These are phyloP conservation scores for Andricus quercusramuli DNA, from an alignment of 2,888 invertebrate species.

Conservation along the genomic window DNA sequence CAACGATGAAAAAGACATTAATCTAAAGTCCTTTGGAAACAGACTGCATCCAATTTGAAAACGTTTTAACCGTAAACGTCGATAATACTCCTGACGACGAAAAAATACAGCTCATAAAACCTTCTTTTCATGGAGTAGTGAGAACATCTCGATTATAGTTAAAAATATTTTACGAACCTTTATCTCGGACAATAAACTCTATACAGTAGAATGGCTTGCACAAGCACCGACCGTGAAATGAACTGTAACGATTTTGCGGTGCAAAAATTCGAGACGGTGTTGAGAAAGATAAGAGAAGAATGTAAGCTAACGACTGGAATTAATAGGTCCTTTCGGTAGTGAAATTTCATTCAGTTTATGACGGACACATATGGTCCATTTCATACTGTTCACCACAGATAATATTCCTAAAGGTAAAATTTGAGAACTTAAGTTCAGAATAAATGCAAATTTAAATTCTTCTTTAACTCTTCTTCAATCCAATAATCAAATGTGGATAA, in stretches of 20 bases:
- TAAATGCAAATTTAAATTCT: too few species aligned
- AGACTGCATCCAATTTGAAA: not conserved
- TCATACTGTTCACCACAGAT: not conserved
- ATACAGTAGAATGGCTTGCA: not conserved
- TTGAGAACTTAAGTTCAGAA: not conserved
- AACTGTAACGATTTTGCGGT: not conserved
- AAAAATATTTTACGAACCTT: not conserved
- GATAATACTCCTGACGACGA: not conserved
- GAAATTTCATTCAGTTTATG: not conserved
- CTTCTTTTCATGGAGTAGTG: not conserved
- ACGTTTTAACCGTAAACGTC: not conserved
- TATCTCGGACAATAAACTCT: conserved; percentile 5
- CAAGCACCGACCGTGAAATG: not conserved
- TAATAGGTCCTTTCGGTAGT: not conserved
- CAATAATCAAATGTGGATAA: too few species aligned
- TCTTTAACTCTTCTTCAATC: too few species aligned
- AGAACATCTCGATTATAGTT: not conserved
- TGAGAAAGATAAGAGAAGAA: conserved; percentile 1
- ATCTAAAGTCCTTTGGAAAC: not conserved
- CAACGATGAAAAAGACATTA: not conserved
- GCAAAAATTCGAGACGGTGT: not conserved
- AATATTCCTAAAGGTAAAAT: not conserved
- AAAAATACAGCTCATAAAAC: not conserved
- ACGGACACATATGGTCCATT: not conserved
- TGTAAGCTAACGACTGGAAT: conserved; percentile 1